Evolutionary conservation across 2,797 vertebrate species (phyloP).

Genomic region (Sebastolobus alascanus): DNA sequence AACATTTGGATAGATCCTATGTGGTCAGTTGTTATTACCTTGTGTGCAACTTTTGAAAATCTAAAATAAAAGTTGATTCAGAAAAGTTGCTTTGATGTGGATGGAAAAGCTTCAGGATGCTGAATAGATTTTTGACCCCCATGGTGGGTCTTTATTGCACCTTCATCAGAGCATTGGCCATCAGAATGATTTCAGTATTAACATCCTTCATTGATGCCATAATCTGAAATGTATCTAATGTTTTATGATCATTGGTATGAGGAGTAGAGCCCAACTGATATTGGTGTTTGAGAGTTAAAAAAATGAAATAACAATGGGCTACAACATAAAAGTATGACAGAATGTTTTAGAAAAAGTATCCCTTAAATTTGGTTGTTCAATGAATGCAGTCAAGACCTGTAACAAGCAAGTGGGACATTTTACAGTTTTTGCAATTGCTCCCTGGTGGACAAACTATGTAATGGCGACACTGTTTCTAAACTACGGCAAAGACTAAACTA

Average conservation of each 20-base stretch:
- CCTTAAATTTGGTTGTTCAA: background rate
- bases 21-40: background rate
- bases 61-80: background rate
- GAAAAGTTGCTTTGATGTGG: background rate
- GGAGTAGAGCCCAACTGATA: background rate
- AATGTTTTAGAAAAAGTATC: background rate
- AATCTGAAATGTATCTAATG: background rate
- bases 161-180: background rate
- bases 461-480: background rate
- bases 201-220: background rate
- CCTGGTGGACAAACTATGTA: conserved; percentile 2
- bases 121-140: background rate
- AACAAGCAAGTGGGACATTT: background rate
- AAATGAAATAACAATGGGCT: background rate
- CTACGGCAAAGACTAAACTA: background rate
- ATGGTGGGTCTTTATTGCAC: background rate
- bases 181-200: background rate
- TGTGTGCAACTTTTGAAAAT: background rate
- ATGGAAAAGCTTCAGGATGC: background rate
- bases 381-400: background rate
- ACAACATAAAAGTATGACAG: background rate
- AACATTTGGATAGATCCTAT: background rate
- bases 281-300: background rate
- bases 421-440: background rate
- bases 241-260: background rate